Evolutionary conservation across 2,113 vertebrate species (phyloP).

Genomic region (Ranitomeya variabilis): DNA sequence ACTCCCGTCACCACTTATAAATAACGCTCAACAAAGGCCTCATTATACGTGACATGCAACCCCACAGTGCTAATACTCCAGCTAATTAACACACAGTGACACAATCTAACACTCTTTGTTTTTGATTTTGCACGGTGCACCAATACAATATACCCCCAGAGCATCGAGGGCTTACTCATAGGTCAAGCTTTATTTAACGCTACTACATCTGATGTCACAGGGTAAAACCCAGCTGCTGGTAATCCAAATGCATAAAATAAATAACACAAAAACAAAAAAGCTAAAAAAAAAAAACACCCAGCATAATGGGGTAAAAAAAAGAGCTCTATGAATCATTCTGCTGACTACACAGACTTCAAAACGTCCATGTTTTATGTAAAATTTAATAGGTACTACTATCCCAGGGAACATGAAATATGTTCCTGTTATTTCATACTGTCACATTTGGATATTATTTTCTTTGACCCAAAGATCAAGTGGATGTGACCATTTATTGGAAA

Average conservation of each 20-base stretch:
- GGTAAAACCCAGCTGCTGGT: neutral
- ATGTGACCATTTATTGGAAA: slow-evolving; percentile 33
- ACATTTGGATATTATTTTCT: slow-evolving; percentile 27
- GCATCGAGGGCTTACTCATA: slow-evolving; percentile 17
- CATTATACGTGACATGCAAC: slow-evolving; percentile 22
- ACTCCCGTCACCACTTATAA: neutral
- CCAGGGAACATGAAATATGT: slow-evolving; percentile 20
- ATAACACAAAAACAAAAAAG: neutral
- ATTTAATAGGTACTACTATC: slow-evolving; percentile 6
- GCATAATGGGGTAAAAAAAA: neutral
- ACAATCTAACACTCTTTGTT: slow-evolving; percentile 10
- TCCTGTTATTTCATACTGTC: slow-evolving; percentile 14
- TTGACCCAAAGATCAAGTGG: slow-evolving; percentile 23
- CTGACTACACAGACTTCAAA: slow-evolving; percentile 5
- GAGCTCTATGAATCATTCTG: slow-evolving; percentile 26
- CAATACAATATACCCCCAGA: neutral
- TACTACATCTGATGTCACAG: neutral
- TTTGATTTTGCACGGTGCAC: neutral
- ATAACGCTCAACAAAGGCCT: neutral
- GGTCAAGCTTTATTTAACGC: neutral
- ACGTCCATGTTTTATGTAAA: neutral
- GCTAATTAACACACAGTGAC: slow-evolving; percentile 2
- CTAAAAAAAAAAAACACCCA: neutral
- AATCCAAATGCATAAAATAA: slow-evolving; percentile 29
- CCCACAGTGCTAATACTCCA: neutral